Evolutionary conservation across 2,888 invertebrate species (phyloP).

Genomic region (Agriopis marginaria): DNA sequence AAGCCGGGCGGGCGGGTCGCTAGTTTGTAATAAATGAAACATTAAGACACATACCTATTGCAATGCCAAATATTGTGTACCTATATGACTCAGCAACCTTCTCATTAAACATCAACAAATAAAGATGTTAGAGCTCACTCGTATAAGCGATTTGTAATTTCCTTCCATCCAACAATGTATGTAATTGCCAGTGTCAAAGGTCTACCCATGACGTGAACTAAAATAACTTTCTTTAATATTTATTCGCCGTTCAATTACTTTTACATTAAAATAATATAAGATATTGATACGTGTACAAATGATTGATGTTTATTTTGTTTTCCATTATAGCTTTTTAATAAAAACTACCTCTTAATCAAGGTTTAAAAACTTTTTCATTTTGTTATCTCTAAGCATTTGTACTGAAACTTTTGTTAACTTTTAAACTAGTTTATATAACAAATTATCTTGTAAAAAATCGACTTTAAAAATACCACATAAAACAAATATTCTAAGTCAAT

Average conservation of each 20-base stretch:
- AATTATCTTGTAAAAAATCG: too few relatives aligned
- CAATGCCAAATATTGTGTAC: too few relatives aligned
- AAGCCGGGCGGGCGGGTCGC: too few relatives aligned
- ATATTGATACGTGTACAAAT: slow-evolving; percentile 38
- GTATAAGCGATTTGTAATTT: slow-evolving; percentile 51
- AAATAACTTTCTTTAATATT: slow-evolving; percentile 49
- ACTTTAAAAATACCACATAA: too few relatives aligned
- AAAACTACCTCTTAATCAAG: neutral
- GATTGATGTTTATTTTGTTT: slow-evolving; percentile 53
- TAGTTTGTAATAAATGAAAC: too few relatives aligned
- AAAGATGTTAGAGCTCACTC: slow-evolving; percentile 51
- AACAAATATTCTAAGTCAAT: too few relatives aligned
- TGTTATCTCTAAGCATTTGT: too few relatives aligned
- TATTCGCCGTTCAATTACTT: slow-evolving; percentile 44
- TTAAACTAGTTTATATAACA: too few relatives aligned
- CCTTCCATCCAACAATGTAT: slow-evolving; percentile 59
- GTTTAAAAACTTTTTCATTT: neutral
- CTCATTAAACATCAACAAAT: slow-evolving; percentile 51
- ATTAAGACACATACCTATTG: too few relatives aligned
- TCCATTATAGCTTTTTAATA: slow-evolving; percentile 20
- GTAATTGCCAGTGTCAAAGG: slow-evolving; percentile 72
- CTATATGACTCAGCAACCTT: slow-evolving; percentile 47
- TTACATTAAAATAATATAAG: slow-evolving; percentile 51
- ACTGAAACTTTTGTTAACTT: too few relatives aligned
- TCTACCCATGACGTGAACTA: slow-evolving; percentile 44